phyloP scores from a whole-genome alignment of 1,140 invertebrate species.

The Sitobion miscanthi region DNA sequence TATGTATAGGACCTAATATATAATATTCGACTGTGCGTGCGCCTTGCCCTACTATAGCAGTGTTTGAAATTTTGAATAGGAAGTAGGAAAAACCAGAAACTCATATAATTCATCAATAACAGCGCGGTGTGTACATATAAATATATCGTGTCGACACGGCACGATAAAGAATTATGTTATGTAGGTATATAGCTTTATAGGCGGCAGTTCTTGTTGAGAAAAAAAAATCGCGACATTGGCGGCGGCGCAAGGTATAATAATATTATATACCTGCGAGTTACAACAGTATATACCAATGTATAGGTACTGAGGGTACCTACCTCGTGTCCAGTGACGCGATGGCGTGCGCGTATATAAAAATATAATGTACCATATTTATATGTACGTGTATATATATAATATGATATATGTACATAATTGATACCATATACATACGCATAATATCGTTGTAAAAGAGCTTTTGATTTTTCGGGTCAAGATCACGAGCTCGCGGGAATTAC shows the following conservation, averaged over 20 bases:
- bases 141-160: not conserved
- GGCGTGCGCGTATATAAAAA: not conserved
- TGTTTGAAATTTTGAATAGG: not conserved
- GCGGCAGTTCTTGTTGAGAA: not conserved
- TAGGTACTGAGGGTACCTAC: not conserved
- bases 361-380: not conserved
- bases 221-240: not conserved
- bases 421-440: not conserved
- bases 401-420: too few relatives aligned
- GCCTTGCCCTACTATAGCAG: not conserved
- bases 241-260: not conserved
- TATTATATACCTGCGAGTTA: not conserved
- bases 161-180: not conserved
- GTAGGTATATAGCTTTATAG: not conserved
- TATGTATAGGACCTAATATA: not conserved
- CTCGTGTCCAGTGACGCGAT: not conserved
- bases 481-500: constrained; percentile 34
- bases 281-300: not conserved
- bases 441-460: constrained; percentile 16
- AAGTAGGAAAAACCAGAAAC: constrained; percentile 28
- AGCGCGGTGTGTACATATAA: not conserved
- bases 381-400: not conserved
- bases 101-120: not conserved
- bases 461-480: constrained; percentile 55
- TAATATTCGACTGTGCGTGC: not conserved